Conservation (phyloP, 2,113 vertebrate genomes). For the Orcinus orca region DNA sequence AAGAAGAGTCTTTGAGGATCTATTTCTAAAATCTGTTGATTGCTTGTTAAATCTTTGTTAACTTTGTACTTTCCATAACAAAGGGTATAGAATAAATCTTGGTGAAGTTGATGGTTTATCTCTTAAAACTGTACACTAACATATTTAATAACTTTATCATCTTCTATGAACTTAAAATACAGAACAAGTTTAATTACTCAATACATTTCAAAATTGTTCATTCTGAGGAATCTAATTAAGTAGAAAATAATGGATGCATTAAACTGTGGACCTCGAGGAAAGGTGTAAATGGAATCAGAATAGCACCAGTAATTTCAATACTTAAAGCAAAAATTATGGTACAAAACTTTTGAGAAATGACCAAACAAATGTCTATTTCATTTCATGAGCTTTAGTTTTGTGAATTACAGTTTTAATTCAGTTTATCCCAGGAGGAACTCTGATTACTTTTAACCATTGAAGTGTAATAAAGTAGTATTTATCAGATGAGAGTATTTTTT, state of each 20-base stretch:
- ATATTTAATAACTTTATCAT: slow-evolving; percentile 10
- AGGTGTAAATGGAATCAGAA: background rate
- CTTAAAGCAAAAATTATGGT: slow-evolving; percentile 26
- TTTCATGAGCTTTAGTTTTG: background rate
- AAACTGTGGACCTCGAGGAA: background rate
- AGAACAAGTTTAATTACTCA: background rate
- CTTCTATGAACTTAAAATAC: background rate
- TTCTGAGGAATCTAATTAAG: slow-evolving; percentile 27
- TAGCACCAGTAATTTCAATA: slow-evolving; percentile 1
- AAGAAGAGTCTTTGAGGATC: slow-evolving; percentile 64
- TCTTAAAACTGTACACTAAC: background rate
- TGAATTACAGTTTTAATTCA: slow-evolving; percentile 22
- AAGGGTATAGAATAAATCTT: background rate
- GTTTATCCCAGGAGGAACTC: background rate
- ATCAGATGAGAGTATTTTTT: background rate
- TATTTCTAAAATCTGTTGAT: slow-evolving; percentile 49
- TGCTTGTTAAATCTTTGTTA: background rate
- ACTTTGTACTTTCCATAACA: background rate
- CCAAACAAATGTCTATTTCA: background rate
- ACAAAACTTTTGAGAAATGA: background rate
- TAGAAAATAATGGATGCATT: slow-evolving; percentile 16
- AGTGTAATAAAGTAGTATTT: background rate
- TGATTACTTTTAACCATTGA: slow-evolving; percentile 6
- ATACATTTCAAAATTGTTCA: slow-evolving; percentile 28
- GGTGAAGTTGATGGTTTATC: background rate